Percentiles rank a stretch among this genome's conserved stretches.
These are phyloP conservation scores for Peromyscus leucopus DNA, from an alignment of 2,113 vertebrate genomes.

Conservation along the genomic window DNA sequence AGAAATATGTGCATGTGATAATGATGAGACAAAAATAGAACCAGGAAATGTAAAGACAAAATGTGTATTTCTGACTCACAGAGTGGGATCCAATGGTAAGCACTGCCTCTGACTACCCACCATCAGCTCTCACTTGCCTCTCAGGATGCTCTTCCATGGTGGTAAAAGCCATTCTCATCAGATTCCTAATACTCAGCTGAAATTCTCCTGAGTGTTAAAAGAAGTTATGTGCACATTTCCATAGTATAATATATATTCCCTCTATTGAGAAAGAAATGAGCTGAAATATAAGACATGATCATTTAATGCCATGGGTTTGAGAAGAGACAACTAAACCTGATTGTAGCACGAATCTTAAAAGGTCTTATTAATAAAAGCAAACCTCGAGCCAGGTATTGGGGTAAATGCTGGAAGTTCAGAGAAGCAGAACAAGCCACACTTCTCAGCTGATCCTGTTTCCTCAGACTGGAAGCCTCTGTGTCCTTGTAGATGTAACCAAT, in stretches of 20 bases:
- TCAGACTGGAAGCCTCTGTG: too few relatives aligned
- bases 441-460: too few relatives aligned
- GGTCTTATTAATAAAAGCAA: too few relatives aligned
- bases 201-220: not conserved
- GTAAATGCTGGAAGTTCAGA: too few relatives aligned
- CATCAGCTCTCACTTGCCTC: not conserved
- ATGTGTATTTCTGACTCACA: not conserved
- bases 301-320: conserved; percentile 35
- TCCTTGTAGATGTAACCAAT: too few relatives aligned
- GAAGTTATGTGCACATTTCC: not conserved
- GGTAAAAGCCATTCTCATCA: not conserved
- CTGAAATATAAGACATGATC: not conserved
- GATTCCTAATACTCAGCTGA: not conserved
- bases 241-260: not conserved
- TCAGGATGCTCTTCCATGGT: not conserved
- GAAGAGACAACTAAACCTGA: not conserved
- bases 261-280: conserved; percentile 54
- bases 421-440: too few relatives aligned
- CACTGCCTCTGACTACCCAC: not conserved
- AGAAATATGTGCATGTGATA: not conserved
- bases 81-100: not conserved
- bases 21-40: not conserved
- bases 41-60: not conserved
- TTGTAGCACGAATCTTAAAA: not conserved
- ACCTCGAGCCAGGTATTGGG: too few relatives aligned